Evolutionary conservation across 1,140 invertebrate species (phyloP).

Genomic region (Globodera rostochiensis): DNA sequence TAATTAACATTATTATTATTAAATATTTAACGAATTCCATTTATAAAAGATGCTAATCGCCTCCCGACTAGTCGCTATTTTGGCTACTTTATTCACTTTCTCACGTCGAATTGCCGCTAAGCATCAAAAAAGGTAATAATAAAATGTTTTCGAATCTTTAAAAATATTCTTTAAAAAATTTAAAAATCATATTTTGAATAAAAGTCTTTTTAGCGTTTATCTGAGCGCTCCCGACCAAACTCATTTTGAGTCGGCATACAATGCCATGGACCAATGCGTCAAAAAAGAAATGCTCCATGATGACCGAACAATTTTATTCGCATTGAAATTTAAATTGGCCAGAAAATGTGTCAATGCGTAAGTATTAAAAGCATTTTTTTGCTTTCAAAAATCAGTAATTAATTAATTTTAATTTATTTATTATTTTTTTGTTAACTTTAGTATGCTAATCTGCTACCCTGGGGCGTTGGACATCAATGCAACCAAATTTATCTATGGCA

Average conservation of each 20-base stretch:
- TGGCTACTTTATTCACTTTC: too few relatives aligned
- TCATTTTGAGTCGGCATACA: neutral
- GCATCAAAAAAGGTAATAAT: too few relatives aligned
- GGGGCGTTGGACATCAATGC: neutral
- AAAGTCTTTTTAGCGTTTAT: neutral
- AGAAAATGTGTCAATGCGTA: neutral
- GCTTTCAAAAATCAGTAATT: too few relatives aligned
- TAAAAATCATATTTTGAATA: too few relatives aligned
- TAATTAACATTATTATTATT: too few relatives aligned
- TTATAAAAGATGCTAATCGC: too few relatives aligned
- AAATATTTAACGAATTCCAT: too few relatives aligned
- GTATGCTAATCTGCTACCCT: neutral
- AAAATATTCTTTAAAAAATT: too few relatives aligned
- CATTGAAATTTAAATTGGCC: neutral
- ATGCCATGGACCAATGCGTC: neutral
- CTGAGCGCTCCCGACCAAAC: neutral
- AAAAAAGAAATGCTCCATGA: neutral
- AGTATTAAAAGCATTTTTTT: neutral
- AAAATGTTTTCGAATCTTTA: too few relatives aligned
- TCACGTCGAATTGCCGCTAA: too few relatives aligned
- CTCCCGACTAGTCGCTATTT: too few relatives aligned
- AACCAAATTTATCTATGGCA: neutral
- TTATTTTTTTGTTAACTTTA: neutral
- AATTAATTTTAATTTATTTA: neutral
- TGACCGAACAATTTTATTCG: neutral